Conservation (phyloP, 2,797 vertebrate species). For the Moxostoma hubbsi region DNA sequence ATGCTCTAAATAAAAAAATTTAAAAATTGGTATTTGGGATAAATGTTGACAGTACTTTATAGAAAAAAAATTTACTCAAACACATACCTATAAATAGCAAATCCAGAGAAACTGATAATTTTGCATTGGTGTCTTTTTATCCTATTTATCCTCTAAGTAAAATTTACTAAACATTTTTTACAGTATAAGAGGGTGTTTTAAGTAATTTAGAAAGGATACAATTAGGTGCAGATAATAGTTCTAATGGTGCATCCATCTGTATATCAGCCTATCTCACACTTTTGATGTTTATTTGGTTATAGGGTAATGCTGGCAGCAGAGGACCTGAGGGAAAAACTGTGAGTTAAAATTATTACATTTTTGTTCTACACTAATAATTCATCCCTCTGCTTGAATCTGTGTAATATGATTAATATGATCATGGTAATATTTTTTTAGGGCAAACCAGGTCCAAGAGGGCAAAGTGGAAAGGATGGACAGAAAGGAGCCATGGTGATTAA, state of each 20-base stretch:
- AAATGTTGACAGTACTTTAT: too few species aligned
- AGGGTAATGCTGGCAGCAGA: conserved; percentile 73
- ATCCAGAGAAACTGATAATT: too few species aligned
- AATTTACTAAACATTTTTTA: too few species aligned
- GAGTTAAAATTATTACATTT: conserved; percentile 56
- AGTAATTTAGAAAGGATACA: too few species aligned
- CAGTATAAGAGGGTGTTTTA: too few species aligned
- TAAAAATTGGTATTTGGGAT: too few species aligned
- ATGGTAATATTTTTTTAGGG: conserved; percentile 67
- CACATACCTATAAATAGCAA: too few species aligned
- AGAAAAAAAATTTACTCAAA: too few species aligned
- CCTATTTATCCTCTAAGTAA: too few species aligned
- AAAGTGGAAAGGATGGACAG: conserved; percentile 72
- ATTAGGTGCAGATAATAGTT: background rate
- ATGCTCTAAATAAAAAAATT: too few species aligned
- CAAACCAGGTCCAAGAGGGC: conserved; percentile 72
- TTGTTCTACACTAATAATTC: background rate
- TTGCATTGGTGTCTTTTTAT: too few species aligned
- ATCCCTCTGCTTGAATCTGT: background rate
- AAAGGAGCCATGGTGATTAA: conserved; percentile 72
- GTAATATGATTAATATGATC: conserved; percentile 14
- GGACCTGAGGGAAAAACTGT: conserved; percentile 78
- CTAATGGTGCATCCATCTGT: too few species aligned
- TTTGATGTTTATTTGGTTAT: conserved; percentile 38
- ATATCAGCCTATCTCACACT: background rate